Conservation (phyloP, 2,113 vertebrate species). For the Hippocampus zosterae region DNA sequence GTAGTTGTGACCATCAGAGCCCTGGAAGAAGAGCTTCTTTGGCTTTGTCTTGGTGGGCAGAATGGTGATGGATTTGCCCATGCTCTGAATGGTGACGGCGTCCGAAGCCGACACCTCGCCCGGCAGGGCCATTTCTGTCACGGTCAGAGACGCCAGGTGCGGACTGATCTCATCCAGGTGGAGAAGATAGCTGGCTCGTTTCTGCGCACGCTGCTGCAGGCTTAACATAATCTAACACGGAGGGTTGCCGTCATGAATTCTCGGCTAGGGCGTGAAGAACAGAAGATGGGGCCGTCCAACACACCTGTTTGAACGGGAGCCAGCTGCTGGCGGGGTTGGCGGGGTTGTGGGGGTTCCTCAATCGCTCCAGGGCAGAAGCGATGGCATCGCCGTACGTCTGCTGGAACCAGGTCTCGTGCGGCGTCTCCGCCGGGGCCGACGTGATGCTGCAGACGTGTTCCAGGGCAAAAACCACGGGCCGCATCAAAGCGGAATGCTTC, state of each 20-base stretch:
- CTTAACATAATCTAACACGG: constrained; percentile 87
- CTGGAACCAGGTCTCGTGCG: constrained; percentile 98
- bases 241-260: background rate
- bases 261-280: background rate
- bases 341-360: constrained; percentile 87
- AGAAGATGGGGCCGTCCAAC: background rate
- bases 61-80: constrained; percentile 93
- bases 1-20: constrained; percentile 93
- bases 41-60: constrained; percentile 98
- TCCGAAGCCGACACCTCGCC: constrained; percentile 93
- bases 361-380: constrained; percentile 84
- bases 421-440: constrained; percentile 86
- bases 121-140: constrained; percentile 92
- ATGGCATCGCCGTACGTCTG: constrained; percentile 90
- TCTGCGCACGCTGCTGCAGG: constrained; percentile 95
- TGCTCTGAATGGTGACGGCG: constrained; percentile 90
- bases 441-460: constrained; percentile 95
- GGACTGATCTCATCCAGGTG: constrained; percentile 94
- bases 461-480: constrained; percentile 93
- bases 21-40: constrained; percentile 93
- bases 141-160: constrained; percentile 85
- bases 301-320: constrained; percentile 96
- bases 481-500: constrained; percentile 96
- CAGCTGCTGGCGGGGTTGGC: constrained; percentile 96
- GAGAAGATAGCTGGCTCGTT: constrained; percentile 90